phyloP scores from a whole-genome alignment of 2,113 vertebrate genomes.

The Clupea harengus region DNA sequence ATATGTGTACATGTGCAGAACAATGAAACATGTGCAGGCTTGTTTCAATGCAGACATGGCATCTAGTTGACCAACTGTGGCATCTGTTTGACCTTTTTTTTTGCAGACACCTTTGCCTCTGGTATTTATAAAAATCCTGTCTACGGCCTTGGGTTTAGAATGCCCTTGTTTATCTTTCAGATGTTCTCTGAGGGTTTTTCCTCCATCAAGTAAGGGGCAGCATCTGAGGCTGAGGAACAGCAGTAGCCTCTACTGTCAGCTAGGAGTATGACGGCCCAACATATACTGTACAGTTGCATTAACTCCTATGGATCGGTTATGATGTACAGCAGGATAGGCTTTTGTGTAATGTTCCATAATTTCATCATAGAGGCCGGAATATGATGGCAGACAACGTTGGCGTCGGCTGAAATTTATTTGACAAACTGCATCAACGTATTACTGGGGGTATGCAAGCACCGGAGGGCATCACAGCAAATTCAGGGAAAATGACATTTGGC shows the following conservation, averaged over 20 bases:
- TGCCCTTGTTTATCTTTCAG: not conserved
- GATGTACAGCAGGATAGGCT: not conserved
- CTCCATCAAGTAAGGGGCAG: too few relatives aligned
- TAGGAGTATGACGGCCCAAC: too few relatives aligned
- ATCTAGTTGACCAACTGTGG: too few relatives aligned
- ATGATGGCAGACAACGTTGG: not conserved
- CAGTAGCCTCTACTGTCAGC: not conserved
- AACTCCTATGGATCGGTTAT: not conserved
- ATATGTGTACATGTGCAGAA: too few relatives aligned
- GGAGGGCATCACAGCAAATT: not conserved
- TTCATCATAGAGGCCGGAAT: not conserved
- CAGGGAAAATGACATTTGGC: not conserved
- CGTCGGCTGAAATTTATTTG: not conserved
- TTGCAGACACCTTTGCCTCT: too few relatives aligned
- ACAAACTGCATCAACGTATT: conserved; percentile 12
- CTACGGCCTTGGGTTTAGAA: not conserved
- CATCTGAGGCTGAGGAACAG: not conserved
- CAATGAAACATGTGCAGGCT: too few relatives aligned
- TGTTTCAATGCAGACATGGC: too few relatives aligned
- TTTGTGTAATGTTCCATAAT: not conserved
- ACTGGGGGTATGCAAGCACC: not conserved
- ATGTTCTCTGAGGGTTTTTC: not conserved
- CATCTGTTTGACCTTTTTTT: too few relatives aligned
- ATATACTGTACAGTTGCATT: not conserved
- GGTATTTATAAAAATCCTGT: too few relatives aligned